These are phyloP conservation scores for Cinara cedri DNA, from an alignment of 2,888 invertebrate species.

Conservation along the genomic window DNA sequence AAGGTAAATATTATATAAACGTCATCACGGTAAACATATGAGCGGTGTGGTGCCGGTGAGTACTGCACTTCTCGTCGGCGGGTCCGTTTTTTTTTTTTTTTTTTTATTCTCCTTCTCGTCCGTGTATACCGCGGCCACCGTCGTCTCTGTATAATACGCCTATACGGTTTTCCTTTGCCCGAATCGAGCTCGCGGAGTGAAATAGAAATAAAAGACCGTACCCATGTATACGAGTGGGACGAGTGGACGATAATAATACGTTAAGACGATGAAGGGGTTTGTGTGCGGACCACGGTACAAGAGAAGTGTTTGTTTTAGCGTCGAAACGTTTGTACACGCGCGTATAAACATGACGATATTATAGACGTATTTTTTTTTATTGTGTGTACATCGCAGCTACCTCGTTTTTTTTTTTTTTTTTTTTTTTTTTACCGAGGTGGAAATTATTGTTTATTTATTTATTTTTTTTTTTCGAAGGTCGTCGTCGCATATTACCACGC, in stretches of 20 bases:
- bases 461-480: too few species aligned
- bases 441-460: neutral
- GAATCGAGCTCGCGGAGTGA: too few species aligned
- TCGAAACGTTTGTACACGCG: constrained; percentile 13
- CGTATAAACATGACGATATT: neutral
- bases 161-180: too few species aligned
- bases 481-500: neutral
- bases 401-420: neutral
- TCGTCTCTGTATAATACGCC: too few species aligned
- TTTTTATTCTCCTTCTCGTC: too few species aligned
- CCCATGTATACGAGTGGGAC: neutral
- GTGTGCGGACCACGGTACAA: neutral
- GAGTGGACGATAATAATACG: neutral
- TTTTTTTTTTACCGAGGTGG: neutral
- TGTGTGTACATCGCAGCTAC: neutral
- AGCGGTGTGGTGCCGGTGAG: too few species aligned
- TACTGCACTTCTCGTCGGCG: too few species aligned
- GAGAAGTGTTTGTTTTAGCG: constrained; percentile 43
- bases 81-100: neutral
- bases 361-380: neutral
- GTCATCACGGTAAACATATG: too few species aligned
- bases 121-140: too few species aligned
- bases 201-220: too few species aligned
- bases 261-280: constrained; percentile 28
- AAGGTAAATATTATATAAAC: too few species aligned